phyloP scores from a whole-genome alignment of 2,113 vertebrate genomes.

The Mungos mungo region DNA sequence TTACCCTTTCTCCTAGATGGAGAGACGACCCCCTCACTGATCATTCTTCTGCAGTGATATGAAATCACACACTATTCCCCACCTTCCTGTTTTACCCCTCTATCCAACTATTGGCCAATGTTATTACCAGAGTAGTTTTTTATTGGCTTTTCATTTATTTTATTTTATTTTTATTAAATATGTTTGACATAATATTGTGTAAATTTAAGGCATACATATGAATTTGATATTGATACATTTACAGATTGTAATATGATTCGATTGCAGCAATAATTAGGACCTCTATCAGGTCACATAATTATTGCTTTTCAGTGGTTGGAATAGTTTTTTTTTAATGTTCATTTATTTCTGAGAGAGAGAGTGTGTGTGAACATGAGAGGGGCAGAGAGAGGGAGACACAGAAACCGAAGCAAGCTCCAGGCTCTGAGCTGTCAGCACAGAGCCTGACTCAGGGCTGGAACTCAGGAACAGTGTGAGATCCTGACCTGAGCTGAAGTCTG shows the following conservation, averaged over 20 bases:
- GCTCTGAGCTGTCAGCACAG: too few species aligned
- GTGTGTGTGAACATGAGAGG: too few species aligned
- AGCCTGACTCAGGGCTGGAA: too few species aligned
- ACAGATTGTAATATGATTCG: not conserved
- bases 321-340: not conserved
- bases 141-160: not conserved
- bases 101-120: not conserved
- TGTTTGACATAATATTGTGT: not conserved
- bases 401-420: too few species aligned
- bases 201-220: not conserved
- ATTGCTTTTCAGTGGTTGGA: not conserved
- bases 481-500: too few species aligned
- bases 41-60: not conserved
- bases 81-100: not conserved
- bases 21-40: not conserved
- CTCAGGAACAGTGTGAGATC: too few species aligned
- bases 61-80: not conserved
- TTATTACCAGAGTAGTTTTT: not conserved
- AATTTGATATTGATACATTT: not conserved
- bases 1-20: not conserved
- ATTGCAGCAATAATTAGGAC: not conserved
- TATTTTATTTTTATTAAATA: not conserved
- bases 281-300: not conserved
- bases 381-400: too few species aligned
- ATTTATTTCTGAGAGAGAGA: too few species aligned